These are phyloP conservation scores for Trididemnum miniatum DNA, from an alignment of 23 tunicate genomes.

Conservation along the genomic window DNA sequence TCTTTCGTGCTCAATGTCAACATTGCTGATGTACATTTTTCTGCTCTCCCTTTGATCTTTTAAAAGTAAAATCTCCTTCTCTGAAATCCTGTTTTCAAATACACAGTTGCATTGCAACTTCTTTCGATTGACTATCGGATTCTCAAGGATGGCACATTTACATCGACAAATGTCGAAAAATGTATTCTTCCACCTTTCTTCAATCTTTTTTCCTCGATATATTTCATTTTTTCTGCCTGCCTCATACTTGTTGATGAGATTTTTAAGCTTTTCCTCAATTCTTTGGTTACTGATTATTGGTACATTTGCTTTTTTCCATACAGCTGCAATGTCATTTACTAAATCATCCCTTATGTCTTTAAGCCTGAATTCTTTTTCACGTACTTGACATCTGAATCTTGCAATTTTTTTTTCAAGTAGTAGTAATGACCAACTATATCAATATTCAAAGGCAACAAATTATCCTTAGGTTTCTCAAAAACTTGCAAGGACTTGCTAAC, in stretches of 20 bases:
- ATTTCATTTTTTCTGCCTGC: constrained; percentile 25
- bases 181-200: background rate
- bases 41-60: constrained; percentile 5
- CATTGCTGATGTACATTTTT: constrained; percentile 1
- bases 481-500: background rate
- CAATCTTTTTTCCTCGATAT: constrained; percentile 4
- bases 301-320: constrained; percentile 21
- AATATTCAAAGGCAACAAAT: background rate
- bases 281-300: constrained; percentile 18
- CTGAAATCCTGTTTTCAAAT: background rate
- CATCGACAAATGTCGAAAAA: constrained; percentile 21
- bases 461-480: background rate
- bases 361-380: background rate
- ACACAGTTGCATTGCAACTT: constrained; percentile 13
- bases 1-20: background rate
- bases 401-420: constrained; percentile 3
- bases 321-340: background rate
- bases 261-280: constrained; percentile 16
- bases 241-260: background rate
- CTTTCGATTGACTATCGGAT: background rate
- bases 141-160: constrained; percentile 9
- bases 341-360: constrained; percentile 1
- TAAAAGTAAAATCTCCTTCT: background rate
- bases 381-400: background rate
- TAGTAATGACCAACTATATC: background rate